These are phyloP conservation scores for Crotalus helleri DNA, from an alignment of 2,113 vertebrate species.

Conservation along the genomic window DNA sequence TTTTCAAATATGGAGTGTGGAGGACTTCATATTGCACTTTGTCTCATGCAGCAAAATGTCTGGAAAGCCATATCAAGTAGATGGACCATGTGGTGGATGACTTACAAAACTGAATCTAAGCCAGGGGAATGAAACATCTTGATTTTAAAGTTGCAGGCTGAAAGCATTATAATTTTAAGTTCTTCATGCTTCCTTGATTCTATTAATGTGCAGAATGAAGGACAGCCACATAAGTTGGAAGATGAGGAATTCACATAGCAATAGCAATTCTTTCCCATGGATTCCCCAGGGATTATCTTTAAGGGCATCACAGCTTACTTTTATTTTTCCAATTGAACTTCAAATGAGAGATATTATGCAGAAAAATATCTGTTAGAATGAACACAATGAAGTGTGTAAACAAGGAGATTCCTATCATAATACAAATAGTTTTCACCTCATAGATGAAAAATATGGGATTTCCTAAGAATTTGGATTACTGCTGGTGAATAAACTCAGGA, in stretches of 20 bases:
- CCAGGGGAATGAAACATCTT: background rate
- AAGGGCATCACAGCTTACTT: background rate
- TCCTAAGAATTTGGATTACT: background rate
- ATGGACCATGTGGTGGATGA: conserved; percentile 3
- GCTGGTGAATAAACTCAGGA: background rate
- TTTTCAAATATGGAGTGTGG: background rate
- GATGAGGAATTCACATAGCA: background rate
- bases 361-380: background rate
- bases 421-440: background rate
- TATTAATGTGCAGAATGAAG: background rate
- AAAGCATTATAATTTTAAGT: background rate
- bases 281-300: background rate
- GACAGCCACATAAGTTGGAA: background rate
- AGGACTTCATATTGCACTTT: background rate
- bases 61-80: background rate
- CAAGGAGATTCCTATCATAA: background rate
- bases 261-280: background rate
- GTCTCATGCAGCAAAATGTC: background rate
- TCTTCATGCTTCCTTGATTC: background rate
- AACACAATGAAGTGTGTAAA: background rate
- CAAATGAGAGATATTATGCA: background rate
- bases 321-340: background rate
- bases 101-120: background rate
- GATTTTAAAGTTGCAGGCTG: background rate
- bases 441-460: background rate